A percentile compares a stretch with the other conserved stretches of the same genome.
phyloP scores from a whole-genome alignment of 2,888 invertebrate genomes.

The Sarcophaga rosellei region DNA sequence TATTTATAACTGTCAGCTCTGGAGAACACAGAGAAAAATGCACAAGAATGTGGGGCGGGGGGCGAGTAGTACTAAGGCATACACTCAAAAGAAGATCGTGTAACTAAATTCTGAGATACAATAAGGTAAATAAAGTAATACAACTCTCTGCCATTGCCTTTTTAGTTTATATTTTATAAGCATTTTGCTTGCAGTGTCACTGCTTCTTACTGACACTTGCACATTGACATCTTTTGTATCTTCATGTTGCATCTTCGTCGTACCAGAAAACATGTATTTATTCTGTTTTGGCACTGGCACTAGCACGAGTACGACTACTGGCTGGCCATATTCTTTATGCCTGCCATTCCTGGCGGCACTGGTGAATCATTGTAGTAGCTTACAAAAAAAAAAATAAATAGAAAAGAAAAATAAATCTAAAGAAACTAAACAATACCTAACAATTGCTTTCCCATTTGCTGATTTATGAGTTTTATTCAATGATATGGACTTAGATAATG shows the following conservation, averaged over 20 bases:
- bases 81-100: neutral
- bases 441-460: conserved; percentile 44
- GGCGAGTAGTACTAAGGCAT: neutral
- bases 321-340: no score
- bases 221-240: conserved; percentile 10
- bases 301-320: no score
- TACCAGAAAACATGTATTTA: neutral
- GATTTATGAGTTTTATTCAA: conserved; percentile 63
- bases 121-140: no score
- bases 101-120: neutral
- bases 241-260: no score
- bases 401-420: no score
- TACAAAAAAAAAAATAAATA: no score
- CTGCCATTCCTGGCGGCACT: no score
- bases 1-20: conserved; percentile 64
- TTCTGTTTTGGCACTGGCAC: no score
- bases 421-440: conserved; percentile 37
- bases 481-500: conserved; percentile 60
- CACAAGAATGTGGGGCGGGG: neutral
- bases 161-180: neutral
- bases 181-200: neutral
- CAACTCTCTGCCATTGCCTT: no score
- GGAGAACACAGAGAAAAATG: conserved; percentile 23
- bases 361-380: no score
- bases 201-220: neutral